Conservation (phyloP, 1,140 invertebrate genomes). For the Drosophila mojavensis region DNA sequence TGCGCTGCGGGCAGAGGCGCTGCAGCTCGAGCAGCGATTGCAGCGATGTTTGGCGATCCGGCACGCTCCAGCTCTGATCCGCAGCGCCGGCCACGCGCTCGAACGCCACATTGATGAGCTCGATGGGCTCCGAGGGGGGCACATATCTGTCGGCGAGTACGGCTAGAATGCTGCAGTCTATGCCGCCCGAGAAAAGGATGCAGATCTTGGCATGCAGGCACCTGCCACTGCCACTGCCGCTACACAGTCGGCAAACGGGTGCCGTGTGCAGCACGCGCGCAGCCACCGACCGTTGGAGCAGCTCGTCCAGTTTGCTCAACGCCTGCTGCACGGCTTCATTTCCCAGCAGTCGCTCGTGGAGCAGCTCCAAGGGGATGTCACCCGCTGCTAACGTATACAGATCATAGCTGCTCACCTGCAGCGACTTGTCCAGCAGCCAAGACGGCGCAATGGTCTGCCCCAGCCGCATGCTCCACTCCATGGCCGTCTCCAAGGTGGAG, state of each 20-base stretch:
- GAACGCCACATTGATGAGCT: slow-evolving; percentile 99
- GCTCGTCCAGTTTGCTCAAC: slow-evolving; percentile 85
- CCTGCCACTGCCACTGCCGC: neutral
- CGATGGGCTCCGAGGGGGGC: slow-evolving; percentile 89
- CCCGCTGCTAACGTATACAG: slow-evolving; percentile 16
- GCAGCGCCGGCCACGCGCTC: slow-evolving; percentile 84
- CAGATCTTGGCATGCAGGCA: slow-evolving; percentile 91
- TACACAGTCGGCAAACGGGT: slow-evolving; percentile 88
- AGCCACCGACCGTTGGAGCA: slow-evolving; percentile 88
- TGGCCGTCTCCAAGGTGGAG: slow-evolving; percentile 19
- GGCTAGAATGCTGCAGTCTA: slow-evolving; percentile 96
- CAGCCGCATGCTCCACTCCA: slow-evolving; percentile 41
- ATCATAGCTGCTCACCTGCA: slow-evolving; percentile 16
- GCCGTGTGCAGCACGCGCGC: slow-evolving; percentile 88
- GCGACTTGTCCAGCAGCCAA: slow-evolving; percentile 29
- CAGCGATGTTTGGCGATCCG: slow-evolving; percentile 92
- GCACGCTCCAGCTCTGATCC: slow-evolving; percentile 85
- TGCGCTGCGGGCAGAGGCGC: slow-evolving; percentile 87
- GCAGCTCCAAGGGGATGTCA: slow-evolving; percentile 25
- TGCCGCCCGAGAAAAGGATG: slow-evolving; percentile 96
- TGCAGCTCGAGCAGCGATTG: slow-evolving; percentile 90
- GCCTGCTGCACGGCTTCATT: slow-evolving; percentile 60
- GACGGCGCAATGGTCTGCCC: slow-evolving; percentile 24
- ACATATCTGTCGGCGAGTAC: slow-evolving; percentile 91
- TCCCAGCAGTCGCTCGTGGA: slow-evolving; percentile 32